phyloP scores from a whole-genome alignment of 1,140 invertebrate genomes.

The Tetragonula clypearis region DNA sequence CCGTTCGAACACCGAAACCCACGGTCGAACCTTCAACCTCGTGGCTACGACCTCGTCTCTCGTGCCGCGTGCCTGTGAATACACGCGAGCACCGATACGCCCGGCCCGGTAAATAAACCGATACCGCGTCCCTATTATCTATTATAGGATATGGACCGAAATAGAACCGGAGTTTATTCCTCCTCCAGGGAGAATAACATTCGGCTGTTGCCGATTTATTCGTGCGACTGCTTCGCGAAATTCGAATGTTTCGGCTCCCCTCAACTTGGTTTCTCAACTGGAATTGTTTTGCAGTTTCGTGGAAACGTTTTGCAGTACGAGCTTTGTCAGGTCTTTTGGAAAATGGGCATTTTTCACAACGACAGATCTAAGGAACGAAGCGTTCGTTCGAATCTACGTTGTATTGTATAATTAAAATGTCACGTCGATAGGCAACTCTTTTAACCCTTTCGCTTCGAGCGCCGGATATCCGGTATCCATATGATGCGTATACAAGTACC shows the following conservation, averaged over 20 bases:
- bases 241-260: background rate
- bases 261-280: too few species aligned
- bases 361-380: too few species aligned
- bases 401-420: too few species aligned
- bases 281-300: too few species aligned
- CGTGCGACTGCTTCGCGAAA: background rate
- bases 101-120: constrained; percentile 49
- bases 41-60: background rate
- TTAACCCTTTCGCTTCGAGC: too few species aligned
- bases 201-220: background rate
- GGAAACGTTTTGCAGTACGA: too few species aligned
- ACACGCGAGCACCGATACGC: constrained; percentile 44
- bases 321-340: too few species aligned
- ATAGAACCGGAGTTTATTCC: constrained; percentile 32
- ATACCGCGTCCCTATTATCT: constrained; percentile 45
- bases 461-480: too few species aligned
- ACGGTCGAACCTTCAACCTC: constrained; percentile 40
- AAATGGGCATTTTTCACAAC: too few species aligned
- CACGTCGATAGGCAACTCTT: too few species aligned
- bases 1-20: constrained; percentile 37
- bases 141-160: constrained; percentile 28
- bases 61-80: constrained; percentile 45
- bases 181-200: constrained; percentile 28
- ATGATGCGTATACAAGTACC: too few species aligned
- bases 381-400: too few species aligned